These are phyloP conservation scores for Volucella inanis DNA, from an alignment of 2,888 invertebrate genomes.

Conservation along the genomic window DNA sequence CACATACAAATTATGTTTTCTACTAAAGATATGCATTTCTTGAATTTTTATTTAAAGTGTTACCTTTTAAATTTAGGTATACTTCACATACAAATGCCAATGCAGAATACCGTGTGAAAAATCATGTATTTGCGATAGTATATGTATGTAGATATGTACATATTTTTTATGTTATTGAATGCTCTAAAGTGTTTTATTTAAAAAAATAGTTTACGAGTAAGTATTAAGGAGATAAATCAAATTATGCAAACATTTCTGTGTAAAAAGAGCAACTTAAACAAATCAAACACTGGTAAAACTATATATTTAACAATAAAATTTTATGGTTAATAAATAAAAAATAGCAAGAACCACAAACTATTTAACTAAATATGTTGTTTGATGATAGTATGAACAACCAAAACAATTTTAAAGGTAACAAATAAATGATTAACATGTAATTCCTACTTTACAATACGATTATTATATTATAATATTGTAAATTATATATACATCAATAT, in stretches of 20 bases:
- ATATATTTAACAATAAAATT: conserved; percentile 60
- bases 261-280: conserved; percentile 54
- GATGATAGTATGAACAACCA: conserved; percentile 61
- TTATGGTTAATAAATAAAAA: conserved; percentile 55
- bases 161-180: conserved; percentile 40
- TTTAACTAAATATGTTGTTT: conserved; percentile 66
- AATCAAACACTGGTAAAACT: conserved; percentile 64
- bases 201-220: conserved; percentile 30
- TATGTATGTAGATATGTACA: conserved; percentile 8
- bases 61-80: too few relatives aligned
- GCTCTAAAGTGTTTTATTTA: conserved; percentile 30
- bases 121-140: background rate
- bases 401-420: conserved; percentile 69
- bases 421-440: conserved; percentile 78
- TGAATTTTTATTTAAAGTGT: too few relatives aligned
- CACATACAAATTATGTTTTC: too few relatives aligned
- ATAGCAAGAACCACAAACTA: conserved; percentile 66
- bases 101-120: background rate
- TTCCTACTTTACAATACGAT: conserved; percentile 78
- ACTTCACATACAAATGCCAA: too few relatives aligned
- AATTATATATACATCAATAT: conserved; percentile 67
- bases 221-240: conserved; percentile 42
- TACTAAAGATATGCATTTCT: too few relatives aligned
- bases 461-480: conserved; percentile 72
- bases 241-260: conserved; percentile 47